Base-by-base conservation (phyloP, 2,888 invertebrate genomes). In the Diarsia brunnea region DNA sequence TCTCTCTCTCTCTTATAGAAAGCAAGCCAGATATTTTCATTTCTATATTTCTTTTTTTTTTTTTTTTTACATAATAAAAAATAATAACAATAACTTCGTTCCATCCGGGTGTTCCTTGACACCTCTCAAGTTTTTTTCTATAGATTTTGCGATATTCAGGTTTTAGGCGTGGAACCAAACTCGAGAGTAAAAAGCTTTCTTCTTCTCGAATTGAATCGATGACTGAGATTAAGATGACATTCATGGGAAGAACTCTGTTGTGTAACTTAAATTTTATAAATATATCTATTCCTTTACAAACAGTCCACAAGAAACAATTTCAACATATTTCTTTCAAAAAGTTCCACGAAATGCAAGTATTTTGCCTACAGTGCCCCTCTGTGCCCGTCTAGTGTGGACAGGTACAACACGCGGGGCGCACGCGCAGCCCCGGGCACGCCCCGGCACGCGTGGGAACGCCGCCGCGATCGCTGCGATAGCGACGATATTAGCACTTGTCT, bases 371-470 rank as follows among this genome's bases (percentile, higher is more conserved):
- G 5, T 38, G 53, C 45, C 64, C 27, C 10, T 81, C 77, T 87
- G 49, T 24, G 7, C 2, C n/a, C 16, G 63, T 10, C n/a, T 85
- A 77, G 60, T 87, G 79, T 43, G 10, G 38, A 78, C 87, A 89
- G 88, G 87, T 87, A 81, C 43, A 63, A 69, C 16, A 73, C 31
- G 71, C 81, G 88, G 88, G 87, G 77, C 75, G 78, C 84, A 78
- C 84, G 86, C 88, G 89, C 89, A 88, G 14, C 58, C n/a, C 58
- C 8, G 2, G 24, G 58, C 58, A 58, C 89, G 90, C 89, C 82
- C 88, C 85, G 84, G 75, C 93, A 88, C 90, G 90, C 91, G 92
- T 93, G 93, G 90, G 93, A 92, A 90, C 91, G 85, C 91, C 89
- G 72, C 45, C 84, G 79, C 78, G 76, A 75, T 81, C 87, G 88